phyloP scores from a whole-genome alignment of 2,113 vertebrate species.

The Phalacrocorax aristotelis region DNA sequence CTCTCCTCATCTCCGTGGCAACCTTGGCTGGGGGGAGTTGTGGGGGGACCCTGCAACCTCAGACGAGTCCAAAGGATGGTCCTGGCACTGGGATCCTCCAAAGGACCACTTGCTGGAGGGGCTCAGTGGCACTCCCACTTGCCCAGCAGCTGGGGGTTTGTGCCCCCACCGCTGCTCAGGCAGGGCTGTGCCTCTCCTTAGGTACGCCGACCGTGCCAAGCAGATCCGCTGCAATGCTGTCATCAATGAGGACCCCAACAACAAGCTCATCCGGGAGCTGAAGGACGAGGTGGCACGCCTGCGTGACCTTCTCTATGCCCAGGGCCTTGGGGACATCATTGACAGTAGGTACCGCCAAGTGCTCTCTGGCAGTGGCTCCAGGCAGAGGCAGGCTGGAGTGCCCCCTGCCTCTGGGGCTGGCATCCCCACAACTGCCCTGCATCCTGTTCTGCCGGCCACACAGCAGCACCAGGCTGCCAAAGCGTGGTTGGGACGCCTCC shows the following conservation, averaged over 20 bases:
- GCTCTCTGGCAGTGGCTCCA: background rate
- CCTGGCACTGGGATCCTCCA: background rate
- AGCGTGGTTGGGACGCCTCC: background rate
- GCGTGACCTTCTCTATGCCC: conserved; percentile 88
- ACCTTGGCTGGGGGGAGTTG: background rate
- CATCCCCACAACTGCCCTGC: background rate
- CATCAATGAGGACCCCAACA: conserved; percentile 97
- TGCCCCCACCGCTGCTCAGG: background rate
- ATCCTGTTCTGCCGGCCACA: background rate
- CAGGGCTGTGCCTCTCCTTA: conserved; percentile 30
- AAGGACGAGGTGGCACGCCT: conserved; percentile 96
- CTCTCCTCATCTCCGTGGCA: background rate
- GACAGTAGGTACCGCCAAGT: conserved; percentile 81
- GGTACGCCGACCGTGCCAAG: conserved; percentile 96
- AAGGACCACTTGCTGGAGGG: background rate
- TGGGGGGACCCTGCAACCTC: background rate
- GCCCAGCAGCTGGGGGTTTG: background rate
- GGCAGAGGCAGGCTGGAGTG: background rate
- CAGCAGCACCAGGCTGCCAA: accelerated
- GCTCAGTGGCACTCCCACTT: background rate
- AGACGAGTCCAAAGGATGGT: background rate
- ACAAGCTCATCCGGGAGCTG: conserved; percentile 93
- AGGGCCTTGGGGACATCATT: conserved; percentile 95
- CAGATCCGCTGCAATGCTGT: conserved; percentile 97
- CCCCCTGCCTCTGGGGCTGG: background rate